A percentile compares a stretch with the other conserved stretches of the same genome.
phyloP scores from a whole-genome alignment of 2,113 vertebrate genomes.

The Sebastes schlegelii region DNA sequence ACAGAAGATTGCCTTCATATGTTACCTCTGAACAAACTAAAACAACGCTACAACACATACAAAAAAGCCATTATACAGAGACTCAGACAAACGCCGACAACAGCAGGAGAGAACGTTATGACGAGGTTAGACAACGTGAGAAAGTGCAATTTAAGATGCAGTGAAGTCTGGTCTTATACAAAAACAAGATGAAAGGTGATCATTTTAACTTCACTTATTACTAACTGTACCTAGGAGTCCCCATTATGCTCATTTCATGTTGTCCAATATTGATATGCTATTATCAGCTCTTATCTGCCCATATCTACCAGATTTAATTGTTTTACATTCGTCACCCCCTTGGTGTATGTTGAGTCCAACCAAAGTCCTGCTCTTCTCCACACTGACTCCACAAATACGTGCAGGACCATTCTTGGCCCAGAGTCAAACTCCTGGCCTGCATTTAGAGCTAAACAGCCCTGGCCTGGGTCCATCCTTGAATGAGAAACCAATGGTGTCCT shows the following conservation, averaged over 20 bases:
- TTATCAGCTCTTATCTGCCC: neutral
- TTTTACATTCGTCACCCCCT: constrained; percentile 5
- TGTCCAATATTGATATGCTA: neutral
- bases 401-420: constrained; percentile 17
- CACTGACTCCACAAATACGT: constrained; percentile 5
- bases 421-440: constrained; percentile 43
- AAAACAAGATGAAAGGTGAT: neutral
- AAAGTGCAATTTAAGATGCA: constrained; percentile 55
- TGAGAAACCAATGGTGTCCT: constrained; percentile 36
- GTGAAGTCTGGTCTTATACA: constrained; percentile 21
- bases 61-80: constrained; percentile 44
- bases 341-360: neutral
- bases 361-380: constrained; percentile 3
- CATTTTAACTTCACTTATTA: neutral
- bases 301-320: neutral
- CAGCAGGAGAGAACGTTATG: constrained; percentile 18
- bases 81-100: constrained; percentile 16
- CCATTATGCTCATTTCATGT: neutral
- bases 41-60: constrained; percentile 61
- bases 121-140: constrained; percentile 22
- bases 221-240: neutral
- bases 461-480: constrained; percentile 34
- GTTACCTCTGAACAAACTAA: constrained; percentile 66
- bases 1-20: constrained; percentile 58
- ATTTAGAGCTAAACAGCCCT: constrained; percentile 38